Evolutionary conservation across 2,113 vertebrate genomes (phyloP).

Genomic region (Odontophorus gujanensis): DNA sequence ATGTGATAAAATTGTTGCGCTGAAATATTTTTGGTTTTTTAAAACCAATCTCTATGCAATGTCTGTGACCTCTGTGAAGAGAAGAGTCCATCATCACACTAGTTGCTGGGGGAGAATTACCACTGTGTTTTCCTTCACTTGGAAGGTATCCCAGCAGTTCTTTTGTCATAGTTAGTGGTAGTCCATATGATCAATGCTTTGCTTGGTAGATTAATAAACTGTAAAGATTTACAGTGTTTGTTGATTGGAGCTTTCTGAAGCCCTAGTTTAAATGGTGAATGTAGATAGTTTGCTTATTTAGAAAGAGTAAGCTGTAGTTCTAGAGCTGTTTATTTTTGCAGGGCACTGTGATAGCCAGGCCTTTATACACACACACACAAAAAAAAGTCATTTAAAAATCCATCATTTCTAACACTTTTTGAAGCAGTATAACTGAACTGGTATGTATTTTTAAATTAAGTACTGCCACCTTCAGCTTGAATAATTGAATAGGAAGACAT

Average conservation of each 20-base stretch:
- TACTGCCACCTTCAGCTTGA: background rate
- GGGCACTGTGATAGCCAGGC: background rate
- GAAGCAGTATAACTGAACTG: background rate
- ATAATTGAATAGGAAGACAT: background rate
- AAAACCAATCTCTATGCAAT: slow-evolving; percentile 52
- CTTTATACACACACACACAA: background rate
- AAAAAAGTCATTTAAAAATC: background rate
- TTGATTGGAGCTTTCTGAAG: slow-evolving; percentile 6
- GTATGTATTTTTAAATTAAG: background rate
- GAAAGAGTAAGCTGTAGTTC: slow-evolving; percentile 14
- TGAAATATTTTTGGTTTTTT: slow-evolving; percentile 59
- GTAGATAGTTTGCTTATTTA: slow-evolving; percentile 1
- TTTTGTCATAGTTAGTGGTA: slow-evolving; percentile 49
- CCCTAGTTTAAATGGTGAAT: background rate
- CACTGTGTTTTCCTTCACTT: slow-evolving; percentile 48
- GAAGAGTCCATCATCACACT: slow-evolving; percentile 46
- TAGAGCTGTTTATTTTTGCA: background rate
- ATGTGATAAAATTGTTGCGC: slow-evolving; percentile 45
- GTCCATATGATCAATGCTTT: slow-evolving; percentile 42
- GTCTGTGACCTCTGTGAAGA: slow-evolving; percentile 49
- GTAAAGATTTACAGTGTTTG: slow-evolving; percentile 2
- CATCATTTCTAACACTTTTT: background rate
- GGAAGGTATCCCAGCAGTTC: slow-evolving; percentile 61
- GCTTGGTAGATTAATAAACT: slow-evolving; percentile 45
- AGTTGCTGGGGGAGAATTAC: slow-evolving; percentile 62